Evolutionary conservation across 2,888 invertebrate species (phyloP).

Genomic region (Drosophila koepferae): DNA sequence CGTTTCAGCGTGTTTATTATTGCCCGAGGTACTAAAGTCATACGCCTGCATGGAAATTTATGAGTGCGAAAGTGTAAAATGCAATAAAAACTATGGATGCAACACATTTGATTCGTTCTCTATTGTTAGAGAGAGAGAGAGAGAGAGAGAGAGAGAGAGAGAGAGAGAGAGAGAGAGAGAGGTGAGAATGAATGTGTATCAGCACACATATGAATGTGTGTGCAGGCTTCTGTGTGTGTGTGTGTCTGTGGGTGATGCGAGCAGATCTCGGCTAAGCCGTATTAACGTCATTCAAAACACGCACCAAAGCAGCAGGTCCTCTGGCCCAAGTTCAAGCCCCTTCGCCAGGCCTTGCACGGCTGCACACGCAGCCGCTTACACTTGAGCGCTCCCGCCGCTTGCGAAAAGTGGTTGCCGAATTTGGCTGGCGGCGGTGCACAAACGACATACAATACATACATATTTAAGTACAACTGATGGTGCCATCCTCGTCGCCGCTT

Average conservation of each 20-base stretch:
- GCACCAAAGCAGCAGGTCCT: constrained; percentile 48
- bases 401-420: constrained; percentile 53
- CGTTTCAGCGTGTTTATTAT: constrained; percentile 33
- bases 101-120: constrained; percentile 20
- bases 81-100: constrained; percentile 30
- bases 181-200: not conserved
- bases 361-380: constrained; percentile 51
- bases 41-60: constrained; percentile 3
- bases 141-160: no score
- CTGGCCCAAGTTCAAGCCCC: not conserved
- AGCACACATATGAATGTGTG: not conserved
- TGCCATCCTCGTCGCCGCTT: constrained; percentile 53
- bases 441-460: constrained; percentile 55
- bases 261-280: constrained; percentile 64
- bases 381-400: constrained; percentile 33
- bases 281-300: constrained; percentile 75
- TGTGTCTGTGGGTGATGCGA: constrained; percentile 25
- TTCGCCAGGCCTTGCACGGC: constrained; percentile 33
- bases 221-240: not conserved
- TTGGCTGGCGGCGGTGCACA: constrained; percentile 51
- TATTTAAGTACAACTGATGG: constrained; percentile 38
- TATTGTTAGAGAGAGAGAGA: constrained; percentile 33
- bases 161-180: not conserved
- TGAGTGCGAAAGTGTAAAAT: constrained; percentile 2
- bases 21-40: constrained; percentile 36